These are phyloP conservation scores for Ochotona curzoniae DNA, from an alignment of 2,113 vertebrate genomes.

Conservation along the genomic window DNA sequence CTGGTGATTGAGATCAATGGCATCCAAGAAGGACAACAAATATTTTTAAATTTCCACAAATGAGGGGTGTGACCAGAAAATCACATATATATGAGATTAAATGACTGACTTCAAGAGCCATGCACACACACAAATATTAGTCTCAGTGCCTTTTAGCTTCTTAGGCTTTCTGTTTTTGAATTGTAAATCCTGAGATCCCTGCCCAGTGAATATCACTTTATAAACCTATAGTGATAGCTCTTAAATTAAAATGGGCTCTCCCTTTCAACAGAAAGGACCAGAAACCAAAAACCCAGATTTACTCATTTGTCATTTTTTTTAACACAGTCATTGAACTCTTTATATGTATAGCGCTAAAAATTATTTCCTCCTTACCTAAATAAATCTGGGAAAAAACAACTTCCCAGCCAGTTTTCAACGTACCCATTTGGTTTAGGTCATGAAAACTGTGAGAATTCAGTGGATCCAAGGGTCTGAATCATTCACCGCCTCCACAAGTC, in stretches of 20 bases:
- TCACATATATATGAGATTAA: constrained; percentile 58
- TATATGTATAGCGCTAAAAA: background rate
- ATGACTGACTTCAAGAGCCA: constrained; percentile 11
- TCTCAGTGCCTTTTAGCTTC: constrained; percentile 21
- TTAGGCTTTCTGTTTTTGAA: constrained; percentile 54
- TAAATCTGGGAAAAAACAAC: constrained; percentile 11
- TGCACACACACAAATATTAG: constrained; percentile 8
- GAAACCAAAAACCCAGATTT: constrained; percentile 26
- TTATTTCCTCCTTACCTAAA: background rate
- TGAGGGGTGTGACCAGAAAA: constrained; percentile 23
- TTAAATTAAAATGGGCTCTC: constrained; percentile 50
- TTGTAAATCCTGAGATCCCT: constrained; percentile 57
- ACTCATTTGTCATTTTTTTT: background rate
- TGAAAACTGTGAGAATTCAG: constrained; percentile 51
- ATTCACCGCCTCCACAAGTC: constrained; percentile 64
- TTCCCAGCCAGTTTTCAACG: constrained; percentile 12
- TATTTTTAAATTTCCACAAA: constrained; percentile 66
- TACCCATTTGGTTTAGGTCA: background rate
- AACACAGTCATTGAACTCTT: background rate
- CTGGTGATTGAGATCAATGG: constrained; percentile 35
- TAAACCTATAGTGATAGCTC: constrained; percentile 27
- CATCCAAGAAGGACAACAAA: constrained; percentile 57
- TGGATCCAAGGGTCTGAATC: constrained; percentile 51
- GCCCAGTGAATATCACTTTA: constrained; percentile 45
- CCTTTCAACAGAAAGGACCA: constrained; percentile 38